A percentile compares a stretch with the other conserved stretches of the same genome.
These are phyloP conservation scores for Anolis apletophallus DNA, from an alignment of 2,797 vertebrate genomes.

Conservation along the genomic window DNA sequence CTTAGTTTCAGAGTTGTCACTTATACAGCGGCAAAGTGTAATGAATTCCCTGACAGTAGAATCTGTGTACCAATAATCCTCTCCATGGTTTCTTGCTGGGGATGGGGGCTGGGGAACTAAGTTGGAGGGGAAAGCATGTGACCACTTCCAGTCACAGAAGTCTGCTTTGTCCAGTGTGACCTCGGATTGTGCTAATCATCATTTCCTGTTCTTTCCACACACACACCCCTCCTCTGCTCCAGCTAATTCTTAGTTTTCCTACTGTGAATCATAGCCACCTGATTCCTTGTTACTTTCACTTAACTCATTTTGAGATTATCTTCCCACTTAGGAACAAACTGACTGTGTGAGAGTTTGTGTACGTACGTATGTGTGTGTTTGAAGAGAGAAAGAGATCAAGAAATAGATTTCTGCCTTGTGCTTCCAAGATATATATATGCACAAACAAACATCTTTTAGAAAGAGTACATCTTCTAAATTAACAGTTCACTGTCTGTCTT, in stretches of 20 bases:
- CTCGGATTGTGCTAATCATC: slow-evolving; percentile 67
- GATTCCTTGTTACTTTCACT: slow-evolving; percentile 69
- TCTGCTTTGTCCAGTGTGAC: slow-evolving; percentile 60
- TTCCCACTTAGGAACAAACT: slow-evolving; percentile 44
- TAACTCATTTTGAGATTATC: slow-evolving; percentile 63
- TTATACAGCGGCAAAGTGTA: slow-evolving; percentile 63
- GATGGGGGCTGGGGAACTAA: slow-evolving; percentile 48
- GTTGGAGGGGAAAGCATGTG: slow-evolving; percentile 65
- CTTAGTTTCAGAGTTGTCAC: slow-evolving; percentile 70
- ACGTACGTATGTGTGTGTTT: background rate
- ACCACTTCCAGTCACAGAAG: slow-evolving; percentile 65
- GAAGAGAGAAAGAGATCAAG: slow-evolving; percentile 54
- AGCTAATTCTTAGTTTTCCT: slow-evolving; percentile 67
- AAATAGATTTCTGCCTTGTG: slow-evolving; percentile 59
- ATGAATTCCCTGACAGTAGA: slow-evolving; percentile 70
- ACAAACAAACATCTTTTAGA: background rate
- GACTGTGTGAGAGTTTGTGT: background rate
- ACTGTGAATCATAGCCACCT: slow-evolving; percentile 64
- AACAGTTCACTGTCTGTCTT: slow-evolving; percentile 57
- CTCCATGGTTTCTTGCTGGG: slow-evolving; percentile 63
- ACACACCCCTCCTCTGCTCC: slow-evolving; percentile 49
- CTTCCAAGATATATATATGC: slow-evolving; percentile 24
- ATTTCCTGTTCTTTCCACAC: slow-evolving; percentile 1
- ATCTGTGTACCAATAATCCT: slow-evolving; percentile 70
- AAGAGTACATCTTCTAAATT: slow-evolving; percentile 48